A percentile compares a stretch with the other conserved stretches of the same genome.
Conservation (phyloP, 2,797 vertebrate genomes). For the Anguilla pacifica region DNA sequence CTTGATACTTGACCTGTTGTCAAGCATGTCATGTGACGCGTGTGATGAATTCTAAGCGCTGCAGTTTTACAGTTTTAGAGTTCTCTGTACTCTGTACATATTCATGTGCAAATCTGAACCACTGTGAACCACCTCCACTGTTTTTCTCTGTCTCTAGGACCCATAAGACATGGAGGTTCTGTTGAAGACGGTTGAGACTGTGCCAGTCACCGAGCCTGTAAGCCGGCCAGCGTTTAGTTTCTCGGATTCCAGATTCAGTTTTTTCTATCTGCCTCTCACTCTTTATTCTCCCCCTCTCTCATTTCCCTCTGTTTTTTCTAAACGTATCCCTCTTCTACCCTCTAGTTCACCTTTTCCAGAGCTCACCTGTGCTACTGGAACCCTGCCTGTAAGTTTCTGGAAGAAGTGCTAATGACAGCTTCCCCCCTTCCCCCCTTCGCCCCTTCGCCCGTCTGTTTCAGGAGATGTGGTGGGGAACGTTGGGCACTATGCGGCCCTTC, state of each 20-base stretch:
- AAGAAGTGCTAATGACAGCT: background rate
- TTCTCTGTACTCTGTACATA: background rate
- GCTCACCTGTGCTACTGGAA: background rate
- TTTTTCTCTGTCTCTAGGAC: background rate
- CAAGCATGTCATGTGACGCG: too few relatives aligned
- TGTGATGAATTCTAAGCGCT: background rate
- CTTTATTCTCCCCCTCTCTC: too few relatives aligned
- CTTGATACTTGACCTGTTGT: background rate
- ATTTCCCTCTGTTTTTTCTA: background rate
- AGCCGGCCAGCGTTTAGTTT: slow-evolving; percentile 6
- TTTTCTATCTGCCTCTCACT: background rate
- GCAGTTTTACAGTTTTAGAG: background rate
- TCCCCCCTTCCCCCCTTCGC: background rate
- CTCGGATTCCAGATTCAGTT: background rate
- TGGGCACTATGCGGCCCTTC: slow-evolving; percentile 69
- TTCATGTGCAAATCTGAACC: background rate
- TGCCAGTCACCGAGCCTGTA: slow-evolving; percentile 21
- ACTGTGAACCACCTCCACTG: background rate
- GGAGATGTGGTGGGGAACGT: slow-evolving; percentile 68
- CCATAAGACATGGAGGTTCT: slow-evolving; percentile 30
- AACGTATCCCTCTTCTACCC: background rate
- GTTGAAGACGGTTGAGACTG: background rate
- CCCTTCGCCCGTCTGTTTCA: slow-evolving; percentile 19
- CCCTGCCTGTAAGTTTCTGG: background rate
- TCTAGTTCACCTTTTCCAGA: background rate